A percentile compares a stretch with the other conserved stretches of the same genome.
phyloP scores from a whole-genome alignment of 1,140 invertebrate species.

The Plutomurus gul region DNA sequence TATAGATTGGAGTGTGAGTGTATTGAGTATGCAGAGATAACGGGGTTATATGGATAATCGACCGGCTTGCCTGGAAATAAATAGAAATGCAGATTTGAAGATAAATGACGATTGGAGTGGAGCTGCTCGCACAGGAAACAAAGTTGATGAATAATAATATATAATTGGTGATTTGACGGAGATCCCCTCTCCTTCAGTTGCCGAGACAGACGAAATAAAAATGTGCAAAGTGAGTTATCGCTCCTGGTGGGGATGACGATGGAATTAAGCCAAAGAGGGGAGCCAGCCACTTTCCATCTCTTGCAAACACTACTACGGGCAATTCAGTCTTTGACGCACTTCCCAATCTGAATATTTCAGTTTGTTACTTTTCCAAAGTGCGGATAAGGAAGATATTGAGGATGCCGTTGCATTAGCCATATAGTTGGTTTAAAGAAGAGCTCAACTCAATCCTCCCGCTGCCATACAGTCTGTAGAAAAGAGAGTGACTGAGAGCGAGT shows the following conservation, averaged over 20 bases:
- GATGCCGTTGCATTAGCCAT: too few species aligned
- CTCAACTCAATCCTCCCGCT: too few species aligned
- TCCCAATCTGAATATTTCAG: neutral
- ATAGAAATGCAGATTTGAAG: neutral
- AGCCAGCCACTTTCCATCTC: neutral
- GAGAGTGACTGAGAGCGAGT: neutral
- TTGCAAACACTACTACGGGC: neutral
- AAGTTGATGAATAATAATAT: conserved; percentile 19
- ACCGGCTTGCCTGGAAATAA: neutral
- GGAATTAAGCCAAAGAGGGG: neutral
- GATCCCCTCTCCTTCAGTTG: neutral
- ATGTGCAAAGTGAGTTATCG: conserved; percentile 12
- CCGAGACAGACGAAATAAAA: neutral
- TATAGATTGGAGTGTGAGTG: neutral
- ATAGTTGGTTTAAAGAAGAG: too few species aligned
- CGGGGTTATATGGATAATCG: neutral
- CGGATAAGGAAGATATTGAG: neutral
- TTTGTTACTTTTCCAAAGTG: too few species aligned
- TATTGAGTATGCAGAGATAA: neutral
- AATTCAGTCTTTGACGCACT: neutral
- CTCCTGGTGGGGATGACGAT: neutral
- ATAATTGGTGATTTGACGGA: conserved; percentile 16
- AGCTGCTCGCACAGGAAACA: neutral
- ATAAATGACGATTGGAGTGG: neutral
- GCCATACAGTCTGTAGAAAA: too few species aligned